Evolutionary conservation across 1,140 invertebrate genomes (phyloP).

Genomic region (Panonychus citri): DNA sequence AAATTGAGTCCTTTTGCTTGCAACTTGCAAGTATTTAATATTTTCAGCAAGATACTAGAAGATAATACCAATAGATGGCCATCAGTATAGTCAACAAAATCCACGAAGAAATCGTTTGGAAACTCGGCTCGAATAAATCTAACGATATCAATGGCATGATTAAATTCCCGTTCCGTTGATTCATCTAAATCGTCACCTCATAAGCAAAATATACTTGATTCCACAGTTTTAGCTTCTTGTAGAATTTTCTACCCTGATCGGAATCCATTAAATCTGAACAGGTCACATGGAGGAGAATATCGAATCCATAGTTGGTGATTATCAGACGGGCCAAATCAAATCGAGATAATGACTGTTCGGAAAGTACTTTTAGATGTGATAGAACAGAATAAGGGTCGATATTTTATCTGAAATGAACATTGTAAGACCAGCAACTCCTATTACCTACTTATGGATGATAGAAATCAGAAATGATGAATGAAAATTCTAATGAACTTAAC

Average conservation of each 20-base stretch:
- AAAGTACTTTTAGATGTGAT: constrained; percentile 36
- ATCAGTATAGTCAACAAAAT: constrained; percentile 43
- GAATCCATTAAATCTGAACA: constrained; percentile 25
- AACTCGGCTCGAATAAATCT: constrained; percentile 33
- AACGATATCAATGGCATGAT: constrained; percentile 33
- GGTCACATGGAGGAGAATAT: constrained; percentile 39
- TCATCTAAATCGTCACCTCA: constrained; percentile 26
- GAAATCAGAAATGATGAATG: no score
- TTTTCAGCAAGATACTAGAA: constrained; percentile 39
- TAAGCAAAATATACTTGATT: constrained; percentile 31
- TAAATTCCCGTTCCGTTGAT: no score
- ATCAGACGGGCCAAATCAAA: constrained; percentile 28
- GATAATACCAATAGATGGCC: constrained; percentile 38
- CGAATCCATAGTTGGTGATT: constrained; percentile 33
- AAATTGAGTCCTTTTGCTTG: constrained; percentile 41
- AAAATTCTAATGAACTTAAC: no score
- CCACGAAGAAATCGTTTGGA: constrained; percentile 39
- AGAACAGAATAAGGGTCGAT: constrained; percentile 35
- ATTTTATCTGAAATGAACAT: no score
- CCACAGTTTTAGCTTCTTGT: constrained; percentile 29
- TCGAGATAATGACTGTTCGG: constrained; percentile 27
- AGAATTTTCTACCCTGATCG: constrained; percentile 26
- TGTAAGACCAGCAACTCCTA: no score
- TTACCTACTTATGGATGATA: no score
- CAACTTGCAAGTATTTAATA: constrained; percentile 34